Conservation (phyloP, 2,888 invertebrate genomes). For the Blomia tropicalis region DNA sequence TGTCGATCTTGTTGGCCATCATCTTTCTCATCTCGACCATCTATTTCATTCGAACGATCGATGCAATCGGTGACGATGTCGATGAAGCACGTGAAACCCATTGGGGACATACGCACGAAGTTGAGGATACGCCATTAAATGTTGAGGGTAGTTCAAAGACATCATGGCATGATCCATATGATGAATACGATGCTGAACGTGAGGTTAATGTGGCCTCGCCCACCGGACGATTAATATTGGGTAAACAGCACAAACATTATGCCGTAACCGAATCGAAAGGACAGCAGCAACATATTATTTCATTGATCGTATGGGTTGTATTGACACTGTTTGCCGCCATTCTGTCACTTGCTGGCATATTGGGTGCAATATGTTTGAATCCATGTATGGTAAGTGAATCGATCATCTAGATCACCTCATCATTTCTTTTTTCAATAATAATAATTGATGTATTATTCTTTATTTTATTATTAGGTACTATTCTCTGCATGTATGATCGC, state of each 20-base stretch:
- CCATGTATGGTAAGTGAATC: conserved; percentile 20
- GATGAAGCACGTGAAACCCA: conserved; percentile 22
- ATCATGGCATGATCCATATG: conserved; percentile 16
- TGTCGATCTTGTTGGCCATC: conserved; percentile 4
- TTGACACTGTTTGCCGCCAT: conserved; percentile 22
- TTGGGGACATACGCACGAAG: conserved; percentile 7
- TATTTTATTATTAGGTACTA: not conserved
- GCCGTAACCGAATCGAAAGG: conserved; percentile 1
- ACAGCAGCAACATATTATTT: conserved; percentile 19
- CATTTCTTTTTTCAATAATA: not conserved
- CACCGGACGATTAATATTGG: not conserved
- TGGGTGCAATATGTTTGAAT: conserved; percentile 20
- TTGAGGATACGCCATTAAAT: not conserved
- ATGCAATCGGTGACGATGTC: conserved; percentile 24
- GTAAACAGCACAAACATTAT: not conserved
- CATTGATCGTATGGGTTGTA: conserved; percentile 23
- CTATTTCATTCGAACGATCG: conserved; percentile 22
- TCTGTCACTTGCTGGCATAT: conserved; percentile 16
- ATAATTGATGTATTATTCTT: not conserved
- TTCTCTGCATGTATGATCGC: not conserved
- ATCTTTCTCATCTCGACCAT: conserved; percentile 18
- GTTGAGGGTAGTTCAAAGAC: too few relatives aligned
- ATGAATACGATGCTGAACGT: not conserved
- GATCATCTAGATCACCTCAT: not conserved
- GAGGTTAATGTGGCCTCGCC: not conserved